Base-by-base conservation (phyloP, 2,797 vertebrate species). In the Muscicapa striata region DNA sequence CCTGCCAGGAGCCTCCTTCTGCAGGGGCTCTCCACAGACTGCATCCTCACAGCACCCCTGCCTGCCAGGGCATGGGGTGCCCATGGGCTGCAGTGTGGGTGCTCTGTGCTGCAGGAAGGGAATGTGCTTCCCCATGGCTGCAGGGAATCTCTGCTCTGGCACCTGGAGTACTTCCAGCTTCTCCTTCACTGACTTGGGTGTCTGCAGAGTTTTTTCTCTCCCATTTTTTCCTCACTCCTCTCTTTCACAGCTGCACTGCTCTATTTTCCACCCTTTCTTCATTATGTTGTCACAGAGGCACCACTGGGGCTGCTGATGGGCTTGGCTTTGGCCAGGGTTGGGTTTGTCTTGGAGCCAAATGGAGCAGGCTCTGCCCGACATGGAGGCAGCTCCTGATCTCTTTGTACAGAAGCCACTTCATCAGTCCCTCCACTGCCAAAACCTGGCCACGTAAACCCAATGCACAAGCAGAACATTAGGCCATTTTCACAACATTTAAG, bases 21-120 rank as follows among this genome's bases (percentile, higher is more conserved):
- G 7, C 52, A 18, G 0, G 1, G n/a, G 34, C 49, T 20, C 24
- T 55, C 8, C 68, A 6, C 13, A 18, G 3, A 5, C 36, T 43
- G 26, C 61, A 51, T 5, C 36, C n/a, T 32, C 32, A 26, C 12
- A 30, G 29, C n/a, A 45, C 38, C 51, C 15, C 62, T 22, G 12
- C 27, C 32, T 43, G 18, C 12, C 54, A 51, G 22, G 62, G 10
- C 9, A 1, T 45, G 54, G 22, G 32, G 3, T 49, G 21, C 14
- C 58, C 30, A 16, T 11, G 21, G 36, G 20, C 26, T 27, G 38
- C 36, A 75, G 15, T 13, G 22, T 19, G 36, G 36, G 4, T 32
- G 14, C 52, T 51, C 70, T 27, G 70, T 6, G 4, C 27, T 66
- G 32, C n/a, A 52, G 38, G 27, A 52, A 38, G 38, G 29, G 5